Conservation (phyloP, 1,140 invertebrate species). For the Achroia grisella region DNA sequence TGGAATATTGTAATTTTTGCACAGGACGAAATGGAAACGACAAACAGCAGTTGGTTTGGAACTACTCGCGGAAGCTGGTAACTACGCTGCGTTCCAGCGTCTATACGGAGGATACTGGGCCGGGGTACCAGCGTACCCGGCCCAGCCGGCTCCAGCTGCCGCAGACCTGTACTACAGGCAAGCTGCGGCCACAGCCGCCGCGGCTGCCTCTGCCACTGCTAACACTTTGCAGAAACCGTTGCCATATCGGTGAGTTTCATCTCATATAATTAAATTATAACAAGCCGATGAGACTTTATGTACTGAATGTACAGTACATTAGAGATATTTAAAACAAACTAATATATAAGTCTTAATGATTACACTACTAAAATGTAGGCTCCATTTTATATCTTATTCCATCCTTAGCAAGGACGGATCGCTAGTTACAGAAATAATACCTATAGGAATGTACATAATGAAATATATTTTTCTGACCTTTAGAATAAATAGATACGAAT, state of each 20-base stretch:
- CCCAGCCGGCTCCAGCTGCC: conserved; percentile 77
- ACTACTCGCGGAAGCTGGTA: conserved; percentile 95
- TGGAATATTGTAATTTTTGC: conserved; percentile 21
- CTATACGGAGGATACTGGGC: conserved; percentile 89
- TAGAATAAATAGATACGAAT: no score
- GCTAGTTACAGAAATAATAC: no score
- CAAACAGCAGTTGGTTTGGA: conserved; percentile 98
- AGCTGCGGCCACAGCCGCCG: conserved; percentile 80
- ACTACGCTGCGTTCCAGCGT: conserved; percentile 96
- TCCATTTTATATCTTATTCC: no score
- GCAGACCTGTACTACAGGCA: conserved; percentile 88
- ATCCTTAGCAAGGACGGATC: no score
- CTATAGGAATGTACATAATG: no score
- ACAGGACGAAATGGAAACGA: conserved; percentile 99
- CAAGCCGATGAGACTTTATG: no score
- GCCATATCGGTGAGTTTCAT: conserved; percentile 79
- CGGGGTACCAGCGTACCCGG: conserved; percentile 71
- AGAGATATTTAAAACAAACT: no score
- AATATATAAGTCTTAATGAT: no score
- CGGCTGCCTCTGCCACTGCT: conserved; percentile 78
- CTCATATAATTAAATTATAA: no score
- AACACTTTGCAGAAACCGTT: conserved; percentile 91
- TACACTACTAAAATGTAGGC: no score
- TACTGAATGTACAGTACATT: no score
- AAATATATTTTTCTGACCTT: no score